Conservation (phyloP, 2,113 vertebrate genomes). For the Nanger granti region DNA sequence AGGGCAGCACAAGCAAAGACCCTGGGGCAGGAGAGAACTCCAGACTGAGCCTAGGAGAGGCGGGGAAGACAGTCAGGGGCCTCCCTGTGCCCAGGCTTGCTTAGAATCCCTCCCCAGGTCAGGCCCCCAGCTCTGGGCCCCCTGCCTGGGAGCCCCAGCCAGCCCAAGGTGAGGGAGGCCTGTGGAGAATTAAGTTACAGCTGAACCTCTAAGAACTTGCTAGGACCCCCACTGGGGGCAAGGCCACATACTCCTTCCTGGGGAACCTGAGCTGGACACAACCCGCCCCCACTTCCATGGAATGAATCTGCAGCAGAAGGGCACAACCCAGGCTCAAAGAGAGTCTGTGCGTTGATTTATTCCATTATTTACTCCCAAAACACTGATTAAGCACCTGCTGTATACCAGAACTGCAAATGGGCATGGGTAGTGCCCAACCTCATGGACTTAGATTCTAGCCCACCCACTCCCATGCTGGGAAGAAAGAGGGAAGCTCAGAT, state of each 20-base stretch:
- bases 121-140: not conserved
- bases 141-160: not conserved
- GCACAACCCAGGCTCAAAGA: not conserved
- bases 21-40: not conserved
- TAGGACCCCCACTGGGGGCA: not conserved
- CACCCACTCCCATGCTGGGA: rapidly evolving
- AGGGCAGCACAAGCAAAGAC: not conserved
- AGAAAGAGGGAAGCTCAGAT: not conserved
- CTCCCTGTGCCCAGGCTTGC: not conserved
- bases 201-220: not conserved
- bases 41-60: not conserved
- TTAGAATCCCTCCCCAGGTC: not conserved
- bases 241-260: not conserved
- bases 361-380: not conserved
- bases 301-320: not conserved
- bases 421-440: rapidly evolving
- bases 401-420: not conserved
- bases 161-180: not conserved
- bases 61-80: not conserved
- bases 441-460: not conserved
- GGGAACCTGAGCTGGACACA: not conserved
- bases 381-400: not conserved
- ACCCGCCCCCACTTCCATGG: too few species aligned
- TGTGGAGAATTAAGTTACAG: rapidly evolving
- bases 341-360: not conserved